Base-by-base conservation (phyloP, 2,888 invertebrate genomes). In the Ennomos quercinarius region DNA sequence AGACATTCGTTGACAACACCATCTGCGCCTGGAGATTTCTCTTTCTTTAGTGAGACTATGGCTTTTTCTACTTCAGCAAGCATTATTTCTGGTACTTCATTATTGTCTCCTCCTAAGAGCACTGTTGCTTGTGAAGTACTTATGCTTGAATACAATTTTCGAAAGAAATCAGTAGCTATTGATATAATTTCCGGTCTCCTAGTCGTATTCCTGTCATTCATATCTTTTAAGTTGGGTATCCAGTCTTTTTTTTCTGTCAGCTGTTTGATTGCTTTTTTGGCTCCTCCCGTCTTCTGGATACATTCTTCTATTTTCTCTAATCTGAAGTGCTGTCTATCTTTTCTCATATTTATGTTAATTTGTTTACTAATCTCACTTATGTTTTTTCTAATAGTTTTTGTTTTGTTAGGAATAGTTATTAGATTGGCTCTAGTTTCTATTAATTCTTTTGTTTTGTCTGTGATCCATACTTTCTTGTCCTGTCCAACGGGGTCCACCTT, bases 281-380 rank as follows among this genome's bases (percentile, higher is more conserved):
- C 17, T 17, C 41, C 41, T 13, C 41, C 41, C 9, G 41, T 41
- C 13, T 13, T 41, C 13, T 41, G n/a, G n/a, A n/a, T n/a, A n/a
- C n/a, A n/a, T n/a, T n/a, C n/a, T n/a, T n/a, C n/a, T n/a, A n/a
- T n/a, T n/a, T n/a, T n/a, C n/a, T n/a, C n/a, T n/a, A n/a, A n/a
- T n/a, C 12, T 2, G 13, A 12, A 13, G 12, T 1, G 6, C 13
- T 41, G 6, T 41, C 41, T 13, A 41, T 12, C 41, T 12, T 12
- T 41, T 6, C 13, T 41, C 39, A 39, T 39, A 10, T 39, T 10
- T 10, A 10, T n/a, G 10, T 45, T 45, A 10, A 45, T 45, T 34
- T 34, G 8, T n/a, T 45, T 45, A 34, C 44, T 45, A 8, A 34
- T 10, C n/a, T 40, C 35, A 35, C 34, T 10, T 49, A 49, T 49